phyloP scores from a whole-genome alignment of 2,888 invertebrate genomes.

The Hydrotaea cyrtoneurina region DNA sequence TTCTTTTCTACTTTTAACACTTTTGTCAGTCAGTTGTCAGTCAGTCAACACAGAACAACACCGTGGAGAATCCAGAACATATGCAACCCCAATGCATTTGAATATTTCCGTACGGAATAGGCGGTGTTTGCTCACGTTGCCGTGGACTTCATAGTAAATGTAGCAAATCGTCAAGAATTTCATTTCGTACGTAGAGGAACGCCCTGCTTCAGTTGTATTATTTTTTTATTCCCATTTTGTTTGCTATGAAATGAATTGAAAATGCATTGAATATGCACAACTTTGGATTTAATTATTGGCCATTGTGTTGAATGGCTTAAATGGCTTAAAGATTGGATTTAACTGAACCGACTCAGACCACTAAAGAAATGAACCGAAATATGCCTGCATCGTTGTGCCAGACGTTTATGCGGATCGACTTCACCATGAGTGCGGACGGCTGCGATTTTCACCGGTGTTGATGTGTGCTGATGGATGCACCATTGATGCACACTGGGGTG shows the following conservation, averaged over 20 bases:
- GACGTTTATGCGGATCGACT: neutral
- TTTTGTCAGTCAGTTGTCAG: conserved; percentile 69
- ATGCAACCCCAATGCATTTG: neutral
- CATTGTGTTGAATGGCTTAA: conserved; percentile 50
- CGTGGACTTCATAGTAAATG: conserved; percentile 7
- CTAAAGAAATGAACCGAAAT: neutral
- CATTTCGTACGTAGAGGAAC: conserved; percentile 6
- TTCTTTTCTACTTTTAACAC: conserved; percentile 49
- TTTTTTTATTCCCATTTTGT: neutral
- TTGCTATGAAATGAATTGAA: neutral
- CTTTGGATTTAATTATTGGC: conserved; percentile 54
- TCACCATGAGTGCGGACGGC: neutral
- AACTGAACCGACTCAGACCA: neutral
- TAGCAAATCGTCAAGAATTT: neutral
- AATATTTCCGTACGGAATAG: neutral
- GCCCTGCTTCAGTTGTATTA: neutral
- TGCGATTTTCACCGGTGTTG: neutral
- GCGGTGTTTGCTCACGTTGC: conserved; percentile 33
- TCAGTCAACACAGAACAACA: conserved; percentile 60
- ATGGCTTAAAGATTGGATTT: conserved; percentile 16
- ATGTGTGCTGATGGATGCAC: conserved; percentile 11
- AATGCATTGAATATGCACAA: neutral
- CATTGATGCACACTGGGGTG: neutral
- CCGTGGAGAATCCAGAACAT: conserved; percentile 27
- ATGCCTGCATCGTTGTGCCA: neutral